Conservation (phyloP, 2,113 vertebrate species). For the Gasterosteus aculeatus region DNA sequence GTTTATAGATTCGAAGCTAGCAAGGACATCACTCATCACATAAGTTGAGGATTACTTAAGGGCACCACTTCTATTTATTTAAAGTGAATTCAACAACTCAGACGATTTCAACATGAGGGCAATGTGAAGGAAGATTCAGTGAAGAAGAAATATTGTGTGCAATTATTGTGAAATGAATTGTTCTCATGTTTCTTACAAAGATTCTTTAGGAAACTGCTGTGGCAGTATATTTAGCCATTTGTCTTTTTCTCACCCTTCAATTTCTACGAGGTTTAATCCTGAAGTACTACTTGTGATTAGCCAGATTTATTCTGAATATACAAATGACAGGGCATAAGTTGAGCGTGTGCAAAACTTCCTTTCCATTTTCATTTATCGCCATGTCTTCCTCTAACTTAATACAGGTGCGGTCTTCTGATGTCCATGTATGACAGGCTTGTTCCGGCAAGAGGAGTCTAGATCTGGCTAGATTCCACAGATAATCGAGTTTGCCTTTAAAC, state of each 20-base stretch:
- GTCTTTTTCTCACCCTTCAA: background rate
- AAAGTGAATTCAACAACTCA: constrained; percentile 19
- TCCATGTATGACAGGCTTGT: background rate
- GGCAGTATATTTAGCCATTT: constrained; percentile 4
- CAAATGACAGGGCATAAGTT: background rate
- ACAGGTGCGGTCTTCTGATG: background rate
- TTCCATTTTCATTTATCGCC: background rate
- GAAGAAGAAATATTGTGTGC: background rate
- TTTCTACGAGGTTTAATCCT: background rate
- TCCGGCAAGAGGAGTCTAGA: background rate
- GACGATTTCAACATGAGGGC: background rate
- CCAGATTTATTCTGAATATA: background rate
- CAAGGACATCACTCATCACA: constrained; percentile 41
- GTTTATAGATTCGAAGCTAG: constrained; percentile 29
- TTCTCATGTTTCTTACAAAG: background rate
- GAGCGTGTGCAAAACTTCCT: background rate
- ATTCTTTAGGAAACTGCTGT: constrained; percentile 3
- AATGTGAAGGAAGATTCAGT: background rate
- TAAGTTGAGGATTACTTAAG: constrained; percentile 34
- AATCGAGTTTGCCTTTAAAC: background rate
- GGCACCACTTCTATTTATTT: constrained; percentile 17
- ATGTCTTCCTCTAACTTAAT: background rate
- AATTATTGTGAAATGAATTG: background rate
- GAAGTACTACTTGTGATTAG: background rate
- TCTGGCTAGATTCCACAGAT: background rate